Percentiles rank a stretch among this genome's conserved stretches.
These are phyloP conservation scores for Bufo gargarizans DNA, from an alignment of 2,113 vertebrate species.

Conservation along the genomic window DNA sequence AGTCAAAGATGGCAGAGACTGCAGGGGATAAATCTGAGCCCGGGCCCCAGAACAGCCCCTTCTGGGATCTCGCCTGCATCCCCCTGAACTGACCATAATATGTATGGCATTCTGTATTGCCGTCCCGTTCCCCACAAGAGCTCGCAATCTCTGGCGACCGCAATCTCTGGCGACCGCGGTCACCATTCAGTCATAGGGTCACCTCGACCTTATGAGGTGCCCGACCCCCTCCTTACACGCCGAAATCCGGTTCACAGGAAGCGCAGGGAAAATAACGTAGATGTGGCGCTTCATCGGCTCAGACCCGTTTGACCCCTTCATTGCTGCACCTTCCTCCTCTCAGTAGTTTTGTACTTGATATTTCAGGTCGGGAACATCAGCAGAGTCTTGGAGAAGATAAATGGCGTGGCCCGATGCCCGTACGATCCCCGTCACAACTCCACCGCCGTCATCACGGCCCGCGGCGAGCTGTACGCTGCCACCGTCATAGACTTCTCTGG, in stretches of 20 bases:
- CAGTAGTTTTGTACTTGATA: not conserved
- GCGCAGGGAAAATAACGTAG: too few relatives aligned
- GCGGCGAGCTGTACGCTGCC: slow-evolving; percentile 93
- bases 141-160: too few relatives aligned
- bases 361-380: slow-evolving; percentile 92
- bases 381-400: slow-evolving; percentile 88
- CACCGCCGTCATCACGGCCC: slow-evolving; percentile 94
- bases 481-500: slow-evolving; percentile 99
- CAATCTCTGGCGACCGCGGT: too few relatives aligned
- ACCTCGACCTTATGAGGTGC: not conserved
- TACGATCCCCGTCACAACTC: slow-evolving; percentile 97
- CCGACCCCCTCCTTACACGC: too few relatives aligned
- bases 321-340: not conserved
- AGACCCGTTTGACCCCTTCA: not conserved
- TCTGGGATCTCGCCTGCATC: too few relatives aligned
- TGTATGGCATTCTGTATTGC: not conserved
- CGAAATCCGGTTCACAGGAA: too few relatives aligned
- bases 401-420: slow-evolving; percentile 94
- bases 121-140: not conserved
- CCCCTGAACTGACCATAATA: too few relatives aligned
- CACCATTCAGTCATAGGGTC: not conserved
- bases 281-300: not conserved
- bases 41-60: not conserved
- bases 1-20: not conserved
- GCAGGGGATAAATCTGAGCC: not conserved